Conservation (phyloP, 2,113 vertebrate genomes). For the Cynoglossus semilaevis region DNA sequence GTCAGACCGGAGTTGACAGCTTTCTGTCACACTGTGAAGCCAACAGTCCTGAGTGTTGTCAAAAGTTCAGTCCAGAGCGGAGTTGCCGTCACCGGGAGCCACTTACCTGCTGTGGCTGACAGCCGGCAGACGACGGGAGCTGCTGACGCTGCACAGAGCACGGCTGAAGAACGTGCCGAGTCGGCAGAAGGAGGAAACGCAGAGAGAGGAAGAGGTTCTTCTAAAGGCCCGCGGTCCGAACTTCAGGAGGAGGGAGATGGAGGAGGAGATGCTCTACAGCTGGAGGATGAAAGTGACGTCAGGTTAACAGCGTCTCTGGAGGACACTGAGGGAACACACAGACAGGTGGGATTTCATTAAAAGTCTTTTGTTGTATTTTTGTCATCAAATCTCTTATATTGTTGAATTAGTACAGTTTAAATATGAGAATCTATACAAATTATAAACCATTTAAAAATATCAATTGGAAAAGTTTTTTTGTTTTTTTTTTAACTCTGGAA, state of each 20-base stretch:
- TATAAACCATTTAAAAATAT: too few species aligned
- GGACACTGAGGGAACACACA: slow-evolving; percentile 12
- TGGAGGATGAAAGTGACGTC: neutral
- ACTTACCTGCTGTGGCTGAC: slow-evolving; percentile 6
- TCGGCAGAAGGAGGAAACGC: neutral
- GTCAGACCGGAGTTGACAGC: slow-evolving; percentile 19
- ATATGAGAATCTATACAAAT: too few species aligned
- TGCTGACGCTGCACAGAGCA: neutral
- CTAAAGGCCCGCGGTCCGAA: neutral
- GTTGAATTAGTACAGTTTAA: too few species aligned
- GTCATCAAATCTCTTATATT: too few species aligned
- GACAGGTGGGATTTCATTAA: slow-evolving; percentile 36
- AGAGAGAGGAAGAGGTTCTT: neutral
- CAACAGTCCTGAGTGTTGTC: neutral
- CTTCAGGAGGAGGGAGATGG: neutral
- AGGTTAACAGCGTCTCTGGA: slow-evolving; percentile 5
- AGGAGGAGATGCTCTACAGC: neutral
- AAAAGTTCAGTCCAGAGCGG: slow-evolving; percentile 6
- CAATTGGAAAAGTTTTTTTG: too few species aligned
- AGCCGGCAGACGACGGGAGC: slow-evolving; percentile 1
- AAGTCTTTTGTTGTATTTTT: neutral
- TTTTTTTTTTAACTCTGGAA: too few species aligned
- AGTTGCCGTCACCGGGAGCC: slow-evolving; percentile 5
- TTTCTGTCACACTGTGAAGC: slow-evolving; percentile 15
- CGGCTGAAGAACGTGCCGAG: neutral